phyloP scores from a whole-genome alignment of 2,888 invertebrate species.

The Ophonus ardosiacus region DNA sequence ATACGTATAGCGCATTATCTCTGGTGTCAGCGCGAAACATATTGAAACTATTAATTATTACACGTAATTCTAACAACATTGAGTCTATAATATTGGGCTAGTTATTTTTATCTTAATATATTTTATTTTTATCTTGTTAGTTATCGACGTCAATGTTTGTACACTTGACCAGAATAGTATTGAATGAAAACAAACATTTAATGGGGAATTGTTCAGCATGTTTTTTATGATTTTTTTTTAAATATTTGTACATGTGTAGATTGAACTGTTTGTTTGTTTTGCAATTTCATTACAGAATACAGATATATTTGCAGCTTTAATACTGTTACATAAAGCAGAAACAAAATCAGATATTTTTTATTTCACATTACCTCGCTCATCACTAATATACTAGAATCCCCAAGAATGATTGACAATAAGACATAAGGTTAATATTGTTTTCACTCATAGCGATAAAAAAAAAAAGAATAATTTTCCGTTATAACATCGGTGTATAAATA shows the following conservation, averaged over 20 bases:
- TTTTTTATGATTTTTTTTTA: background rate
- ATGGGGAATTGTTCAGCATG: background rate
- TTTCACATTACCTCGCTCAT: no score
- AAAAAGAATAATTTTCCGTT: no score
- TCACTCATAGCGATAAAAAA: no score
- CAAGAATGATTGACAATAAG: no score
- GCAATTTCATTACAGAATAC: no score
- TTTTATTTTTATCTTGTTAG: slow-evolving; percentile 18
- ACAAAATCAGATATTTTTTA: no score
- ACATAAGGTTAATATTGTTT: no score
- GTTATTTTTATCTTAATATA: background rate
- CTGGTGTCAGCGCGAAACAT: background rate
- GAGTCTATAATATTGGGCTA: background rate
- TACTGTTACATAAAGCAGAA: no score
- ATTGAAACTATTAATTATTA: background rate
- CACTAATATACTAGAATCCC: no score
- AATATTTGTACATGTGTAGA: background rate
- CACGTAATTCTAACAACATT: background rate
- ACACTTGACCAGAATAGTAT: slow-evolving; percentile 26
- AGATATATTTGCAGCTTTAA: no score
- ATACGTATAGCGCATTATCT: background rate
- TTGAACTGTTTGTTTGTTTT: background rate
- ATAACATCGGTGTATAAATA: no score
- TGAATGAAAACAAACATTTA: slow-evolving; percentile 10
- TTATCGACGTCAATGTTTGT: slow-evolving; percentile 7